Conservation (phyloP, 2,113 vertebrate genomes). For the Microtus pennsylvanicus region DNA sequence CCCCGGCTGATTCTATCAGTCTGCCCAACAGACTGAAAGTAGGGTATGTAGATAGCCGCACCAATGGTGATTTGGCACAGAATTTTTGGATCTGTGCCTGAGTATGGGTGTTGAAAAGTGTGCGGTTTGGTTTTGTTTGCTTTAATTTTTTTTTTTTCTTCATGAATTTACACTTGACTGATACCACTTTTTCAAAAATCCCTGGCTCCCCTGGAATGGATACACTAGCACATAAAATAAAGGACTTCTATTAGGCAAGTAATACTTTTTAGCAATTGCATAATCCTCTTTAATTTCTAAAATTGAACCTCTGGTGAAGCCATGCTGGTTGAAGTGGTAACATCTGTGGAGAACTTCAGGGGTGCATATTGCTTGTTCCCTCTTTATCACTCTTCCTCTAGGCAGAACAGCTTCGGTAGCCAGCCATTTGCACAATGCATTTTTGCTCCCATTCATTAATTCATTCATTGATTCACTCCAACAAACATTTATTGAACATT, state of each 20-base stretch:
- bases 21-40: background rate
- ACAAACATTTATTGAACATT: background rate
- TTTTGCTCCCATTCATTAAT: constrained; percentile 2
- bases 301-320: background rate
- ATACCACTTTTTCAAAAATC: background rate
- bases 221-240: background rate
- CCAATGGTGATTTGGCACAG: background rate
- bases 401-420: background rate
- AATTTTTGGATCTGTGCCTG: background rate
- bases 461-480: constrained; percentile 11
- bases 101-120: background rate
- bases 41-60: background rate
- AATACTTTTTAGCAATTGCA: background rate
- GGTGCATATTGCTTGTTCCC: background rate
- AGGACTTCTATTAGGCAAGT: background rate
- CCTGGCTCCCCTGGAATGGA: background rate
- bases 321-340: background rate
- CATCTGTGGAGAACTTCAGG: background rate
- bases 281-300: constrained; percentile 49
- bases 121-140: background rate
- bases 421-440: background rate
- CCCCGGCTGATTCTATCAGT: background rate
- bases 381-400: background rate
- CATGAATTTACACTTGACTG: background rate
- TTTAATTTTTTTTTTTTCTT: background rate